Conservation (phyloP, 2,113 vertebrate species). For the Anoplopoma fimbria region DNA sequence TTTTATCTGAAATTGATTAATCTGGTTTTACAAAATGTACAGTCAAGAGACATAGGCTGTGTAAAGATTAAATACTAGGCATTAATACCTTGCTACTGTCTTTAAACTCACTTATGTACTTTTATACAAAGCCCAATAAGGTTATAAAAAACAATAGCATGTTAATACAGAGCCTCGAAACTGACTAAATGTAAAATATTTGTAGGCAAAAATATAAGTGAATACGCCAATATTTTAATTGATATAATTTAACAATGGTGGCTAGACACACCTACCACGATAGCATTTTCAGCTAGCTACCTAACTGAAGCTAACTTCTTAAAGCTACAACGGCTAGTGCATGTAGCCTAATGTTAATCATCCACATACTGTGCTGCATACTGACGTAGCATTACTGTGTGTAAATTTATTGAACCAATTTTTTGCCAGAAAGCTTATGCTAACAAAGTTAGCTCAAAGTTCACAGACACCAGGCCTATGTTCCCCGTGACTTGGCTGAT, state of each 20-base stretch:
- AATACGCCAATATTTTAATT: neutral
- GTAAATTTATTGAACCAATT: neutral
- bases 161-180: neutral
- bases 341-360: neutral
- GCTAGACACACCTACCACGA: neutral
- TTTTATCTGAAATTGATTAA: neutral
- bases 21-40: neutral
- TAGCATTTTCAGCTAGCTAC: neutral
- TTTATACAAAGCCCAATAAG: neutral
- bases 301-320: neutral
- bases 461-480: neutral
- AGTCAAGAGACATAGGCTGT: neutral
- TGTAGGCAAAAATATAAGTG: neutral
- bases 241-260: neutral
- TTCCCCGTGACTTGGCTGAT: neutral
- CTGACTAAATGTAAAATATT: neutral
- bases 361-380: neutral
- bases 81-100: neutral
- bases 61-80: neutral
- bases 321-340: neutral
- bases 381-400: neutral
- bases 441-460: too few species aligned
- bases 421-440: neutral
- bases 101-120: neutral
- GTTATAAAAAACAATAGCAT: neutral